Percentiles rank a stretch among this genome's conserved stretches.
These are phyloP conservation scores for Bufo gargarizans DNA, from an alignment of 2,113 vertebrate species.

Conservation along the genomic window DNA sequence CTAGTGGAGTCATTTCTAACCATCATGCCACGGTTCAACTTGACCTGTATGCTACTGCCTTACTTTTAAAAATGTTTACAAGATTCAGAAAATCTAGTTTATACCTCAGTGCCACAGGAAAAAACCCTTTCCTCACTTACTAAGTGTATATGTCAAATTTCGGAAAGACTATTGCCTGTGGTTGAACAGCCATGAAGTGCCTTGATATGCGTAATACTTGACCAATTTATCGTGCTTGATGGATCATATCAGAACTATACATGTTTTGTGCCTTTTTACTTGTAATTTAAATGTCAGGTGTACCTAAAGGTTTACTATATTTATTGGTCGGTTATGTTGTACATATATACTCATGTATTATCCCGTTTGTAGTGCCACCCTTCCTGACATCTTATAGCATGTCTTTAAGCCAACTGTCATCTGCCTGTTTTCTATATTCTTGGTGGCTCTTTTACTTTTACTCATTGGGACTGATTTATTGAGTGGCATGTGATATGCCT, in stretches of 20 bases:
- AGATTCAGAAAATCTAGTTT: background rate
- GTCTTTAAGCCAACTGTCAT: background rate
- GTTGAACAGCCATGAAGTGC: background rate
- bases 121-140: background rate
- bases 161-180: background rate
- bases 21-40: too few species aligned
- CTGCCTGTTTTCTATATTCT: background rate
- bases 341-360: background rate
- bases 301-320: background rate
- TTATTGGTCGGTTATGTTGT: background rate
- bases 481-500: too few species aligned
- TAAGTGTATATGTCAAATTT: background rate
- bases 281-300: background rate
- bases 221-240: background rate
- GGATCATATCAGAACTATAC: background rate
- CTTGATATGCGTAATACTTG: background rate
- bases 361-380: background rate
- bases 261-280: background rate
- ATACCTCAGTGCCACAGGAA: background rate
- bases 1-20: background rate
- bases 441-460: background rate
- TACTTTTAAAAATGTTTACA: background rate
- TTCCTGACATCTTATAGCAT: background rate
- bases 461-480: background rate
- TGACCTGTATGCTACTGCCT: background rate